A percentile compares a stretch with the other conserved stretches of the same genome.
These are phyloP conservation scores for Noctua fimbriata DNA, from an alignment of 2,888 invertebrate species.

Conservation along the genomic window DNA sequence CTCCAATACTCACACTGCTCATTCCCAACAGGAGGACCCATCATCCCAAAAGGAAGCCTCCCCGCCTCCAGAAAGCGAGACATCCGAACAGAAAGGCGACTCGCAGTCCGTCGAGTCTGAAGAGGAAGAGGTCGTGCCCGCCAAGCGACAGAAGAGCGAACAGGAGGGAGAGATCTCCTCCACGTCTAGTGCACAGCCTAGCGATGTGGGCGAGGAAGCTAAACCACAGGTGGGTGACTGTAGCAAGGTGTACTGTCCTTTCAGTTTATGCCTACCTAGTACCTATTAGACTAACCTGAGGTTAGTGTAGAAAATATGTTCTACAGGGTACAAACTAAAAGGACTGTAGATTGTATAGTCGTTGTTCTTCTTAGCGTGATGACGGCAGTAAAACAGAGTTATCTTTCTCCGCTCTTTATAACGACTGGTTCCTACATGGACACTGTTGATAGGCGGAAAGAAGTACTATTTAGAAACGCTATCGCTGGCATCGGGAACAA, in stretches of 20 bases:
- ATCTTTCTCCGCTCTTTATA: not conserved
- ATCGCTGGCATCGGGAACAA: too few relatives aligned
- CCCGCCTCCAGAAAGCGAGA: slow-evolving; percentile 79
- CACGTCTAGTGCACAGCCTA: slow-evolving; percentile 79
- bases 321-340: not conserved
- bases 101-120: slow-evolving; percentile 67
- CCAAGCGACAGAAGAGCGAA: slow-evolving; percentile 79
- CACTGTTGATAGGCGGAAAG: not conserved
- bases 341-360: not conserved
- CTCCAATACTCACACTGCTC: not conserved
- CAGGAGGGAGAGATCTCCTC: slow-evolving; percentile 85
- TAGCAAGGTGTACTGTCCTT: not conserved
- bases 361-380: not conserved
- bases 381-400: not conserved
- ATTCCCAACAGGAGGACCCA: slow-evolving; percentile 76
- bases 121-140: slow-evolving; percentile 69
- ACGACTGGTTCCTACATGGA: not conserved
- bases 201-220: slow-evolving; percentile 63
- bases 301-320: not conserved
- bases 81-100: slow-evolving; percentile 73
- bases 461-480: not conserved
- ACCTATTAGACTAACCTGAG: too few relatives aligned
- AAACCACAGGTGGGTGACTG: slow-evolving; percentile 74
- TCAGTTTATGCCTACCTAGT: not conserved
- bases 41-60: slow-evolving; percentile 76